Conservation (phyloP, 2,888 invertebrate species). For the Artemia sp. region DNA sequence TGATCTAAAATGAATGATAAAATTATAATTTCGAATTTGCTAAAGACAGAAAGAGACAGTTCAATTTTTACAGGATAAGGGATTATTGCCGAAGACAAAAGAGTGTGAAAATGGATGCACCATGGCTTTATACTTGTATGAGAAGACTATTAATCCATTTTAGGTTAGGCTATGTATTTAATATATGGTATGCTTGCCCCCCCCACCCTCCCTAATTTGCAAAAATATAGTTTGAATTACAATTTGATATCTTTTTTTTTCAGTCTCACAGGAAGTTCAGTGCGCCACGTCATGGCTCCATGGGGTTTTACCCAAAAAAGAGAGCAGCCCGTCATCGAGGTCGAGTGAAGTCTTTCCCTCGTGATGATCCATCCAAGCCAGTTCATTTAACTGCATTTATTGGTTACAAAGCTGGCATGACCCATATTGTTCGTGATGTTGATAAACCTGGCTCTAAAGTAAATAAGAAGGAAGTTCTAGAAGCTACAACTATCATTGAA, state of each 20-base stretch:
- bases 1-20: too few relatives aligned
- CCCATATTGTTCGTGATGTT: slow-evolving; percentile 94
- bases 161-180: background rate
- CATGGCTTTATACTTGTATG: too few relatives aligned
- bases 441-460: slow-evolving; percentile 97
- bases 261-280: slow-evolving; percentile 99
- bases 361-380: slow-evolving; percentile 87
- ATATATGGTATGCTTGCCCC: background rate
- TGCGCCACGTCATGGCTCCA: slow-evolving; percentile 97
- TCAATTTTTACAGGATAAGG: too few relatives aligned
- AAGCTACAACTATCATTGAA: slow-evolving; percentile 94
- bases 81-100: too few relatives aligned
- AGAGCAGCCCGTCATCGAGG: slow-evolving; percentile 89
- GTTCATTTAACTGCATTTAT: slow-evolving; percentile 94
- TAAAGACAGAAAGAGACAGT: too few relatives aligned
- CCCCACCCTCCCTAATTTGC: too few relatives aligned
- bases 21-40: too few relatives aligned
- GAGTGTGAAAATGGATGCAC: too few relatives aligned
- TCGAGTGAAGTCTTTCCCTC: slow-evolving; percentile 98
- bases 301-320: slow-evolving; percentile 99
- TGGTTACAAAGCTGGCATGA: slow-evolving; percentile 99
- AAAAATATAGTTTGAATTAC: background rate
- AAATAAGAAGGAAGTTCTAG: slow-evolving; percentile 99
- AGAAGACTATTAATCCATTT: too few relatives aligned
- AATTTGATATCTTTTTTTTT: slow-evolving; percentile 30